Evolutionary conservation across 2,797 vertebrate genomes (phyloP).

Genomic region (Melanotaenia boesemani): DNA sequence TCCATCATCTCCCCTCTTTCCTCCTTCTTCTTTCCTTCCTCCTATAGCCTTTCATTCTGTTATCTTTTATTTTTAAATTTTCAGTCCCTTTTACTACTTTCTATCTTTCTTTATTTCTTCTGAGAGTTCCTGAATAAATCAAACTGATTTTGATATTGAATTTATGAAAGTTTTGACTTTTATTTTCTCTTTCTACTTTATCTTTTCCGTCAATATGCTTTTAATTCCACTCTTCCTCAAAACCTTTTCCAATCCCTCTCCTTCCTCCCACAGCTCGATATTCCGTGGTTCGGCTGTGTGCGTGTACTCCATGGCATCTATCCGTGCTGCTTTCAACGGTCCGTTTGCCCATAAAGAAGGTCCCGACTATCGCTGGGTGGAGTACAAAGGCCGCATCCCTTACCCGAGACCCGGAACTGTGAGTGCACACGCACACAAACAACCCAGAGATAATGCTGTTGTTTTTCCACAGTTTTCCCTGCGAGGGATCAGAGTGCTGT

Average conservation of each 20-base stretch:
- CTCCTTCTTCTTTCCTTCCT: background rate
- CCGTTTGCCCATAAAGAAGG: conserved; percentile 90
- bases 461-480: background rate
- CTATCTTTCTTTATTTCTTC: background rate
- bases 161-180: background rate
- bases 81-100: background rate
- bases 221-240: rapidly evolving
- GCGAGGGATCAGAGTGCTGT: too few relatives aligned
- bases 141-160: background rate
- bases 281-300: conserved; percentile 89
- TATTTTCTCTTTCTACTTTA: background rate
- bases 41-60: background rate
- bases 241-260: background rate
- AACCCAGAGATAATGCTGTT: background rate
- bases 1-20: background rate
- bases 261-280: conserved; percentile 74
- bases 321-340: conserved; percentile 88
- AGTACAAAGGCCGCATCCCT: conserved; percentile 88
- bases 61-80: too few relatives aligned
- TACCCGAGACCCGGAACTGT: conserved; percentile 91
- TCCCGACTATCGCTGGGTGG: conserved; percentile 88
- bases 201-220: background rate
- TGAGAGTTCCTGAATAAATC: background rate
- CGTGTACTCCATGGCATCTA: conserved; percentile 86
- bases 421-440: conserved; percentile 44